These are phyloP conservation scores for Hydropsyche tenuis DNA, from an alignment of 1,140 invertebrate species.

Conservation along the genomic window DNA sequence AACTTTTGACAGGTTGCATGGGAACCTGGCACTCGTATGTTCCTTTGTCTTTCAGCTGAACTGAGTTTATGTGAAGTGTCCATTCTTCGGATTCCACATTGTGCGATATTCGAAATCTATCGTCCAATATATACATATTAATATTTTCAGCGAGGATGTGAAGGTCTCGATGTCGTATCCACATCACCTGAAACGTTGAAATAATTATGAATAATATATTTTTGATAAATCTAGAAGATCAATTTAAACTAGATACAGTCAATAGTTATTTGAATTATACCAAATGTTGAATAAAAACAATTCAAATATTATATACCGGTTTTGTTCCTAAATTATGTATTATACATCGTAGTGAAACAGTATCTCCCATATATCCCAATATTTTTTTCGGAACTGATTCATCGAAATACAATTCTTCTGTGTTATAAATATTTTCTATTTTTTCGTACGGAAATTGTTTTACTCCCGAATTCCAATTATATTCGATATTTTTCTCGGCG, in stretches of 20 bases:
- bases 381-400: constrained; percentile 13
- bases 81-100: constrained; percentile 80
- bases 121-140: constrained; percentile 84
- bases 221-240: too few species aligned
- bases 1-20: constrained; percentile 73
- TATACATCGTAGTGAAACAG: constrained; percentile 8
- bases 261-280: too few species aligned
- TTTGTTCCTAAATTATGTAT: constrained; percentile 21
- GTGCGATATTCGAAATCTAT: constrained; percentile 79
- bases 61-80: constrained; percentile 86
- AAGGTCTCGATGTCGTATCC: constrained; percentile 81
- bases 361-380: background rate
- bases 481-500: background rate
- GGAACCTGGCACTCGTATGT: constrained; percentile 85
- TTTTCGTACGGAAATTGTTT: background rate
- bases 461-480: background rate
- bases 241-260: too few species aligned
- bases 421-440: constrained; percentile 11
- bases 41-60: constrained; percentile 79
- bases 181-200: constrained; percentile 56
- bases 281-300: too few species aligned
- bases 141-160: constrained; percentile 81
- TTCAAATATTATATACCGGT: too few species aligned
- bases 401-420: constrained; percentile 17
- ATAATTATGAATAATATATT: constrained; percentile 5